phyloP scores from a whole-genome alignment of 2,113 vertebrate species.

The Tangachromis dhanisi region DNA sequence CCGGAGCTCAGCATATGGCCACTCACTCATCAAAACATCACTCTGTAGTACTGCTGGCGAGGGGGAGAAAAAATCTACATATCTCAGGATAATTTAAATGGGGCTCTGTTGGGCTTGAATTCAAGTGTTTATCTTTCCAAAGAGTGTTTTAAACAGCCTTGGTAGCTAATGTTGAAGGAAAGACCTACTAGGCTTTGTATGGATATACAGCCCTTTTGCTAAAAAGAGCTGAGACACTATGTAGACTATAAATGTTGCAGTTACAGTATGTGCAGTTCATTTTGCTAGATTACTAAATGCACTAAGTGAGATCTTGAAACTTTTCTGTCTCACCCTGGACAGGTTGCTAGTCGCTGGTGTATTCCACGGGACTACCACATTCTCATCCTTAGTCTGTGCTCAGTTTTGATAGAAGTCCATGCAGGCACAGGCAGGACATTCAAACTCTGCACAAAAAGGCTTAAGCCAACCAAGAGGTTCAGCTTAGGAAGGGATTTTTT shows the following conservation, averaged over 20 bases:
- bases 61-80: background rate
- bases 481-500: background rate
- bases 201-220: background rate
- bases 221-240: background rate
- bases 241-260: background rate
- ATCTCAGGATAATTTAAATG: background rate
- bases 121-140: background rate
- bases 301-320: background rate
- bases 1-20: background rate
- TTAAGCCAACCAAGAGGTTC: background rate
- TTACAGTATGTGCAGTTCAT: background rate
- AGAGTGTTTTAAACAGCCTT: background rate
- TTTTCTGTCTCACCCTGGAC: background rate
- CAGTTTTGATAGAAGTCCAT: background rate
- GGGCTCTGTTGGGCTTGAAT: background rate
- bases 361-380: background rate
- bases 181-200: background rate
- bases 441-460: background rate
- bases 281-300: background rate
- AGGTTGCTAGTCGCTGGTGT: background rate
- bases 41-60: background rate
- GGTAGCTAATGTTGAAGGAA: background rate
- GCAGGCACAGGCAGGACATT: background rate
- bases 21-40: background rate
- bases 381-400: background rate